Conservation (phyloP, 1,140 invertebrate genomes). For the Cydia pomonella region DNA sequence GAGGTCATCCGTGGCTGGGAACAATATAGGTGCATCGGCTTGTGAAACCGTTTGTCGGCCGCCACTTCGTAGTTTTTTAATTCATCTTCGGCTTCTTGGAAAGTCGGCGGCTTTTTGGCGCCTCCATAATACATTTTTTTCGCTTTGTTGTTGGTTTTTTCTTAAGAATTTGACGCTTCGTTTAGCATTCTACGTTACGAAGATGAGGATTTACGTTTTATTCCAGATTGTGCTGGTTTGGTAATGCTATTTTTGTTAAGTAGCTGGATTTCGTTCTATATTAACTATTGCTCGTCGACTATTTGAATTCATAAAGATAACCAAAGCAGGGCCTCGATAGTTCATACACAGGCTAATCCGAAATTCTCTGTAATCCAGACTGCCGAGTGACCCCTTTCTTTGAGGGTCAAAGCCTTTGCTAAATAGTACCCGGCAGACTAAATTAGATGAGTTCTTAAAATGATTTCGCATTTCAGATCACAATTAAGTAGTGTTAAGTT, state of each 20-base stretch:
- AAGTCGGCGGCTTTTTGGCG: slow-evolving; percentile 73
- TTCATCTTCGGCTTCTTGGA: slow-evolving; percentile 68
- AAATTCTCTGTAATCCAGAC: no score
- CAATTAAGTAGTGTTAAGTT: no score
- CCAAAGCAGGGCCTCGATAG: no score
- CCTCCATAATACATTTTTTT: slow-evolving; percentile 57
- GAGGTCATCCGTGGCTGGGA: slow-evolving; percentile 28
- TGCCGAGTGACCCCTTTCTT: no score
- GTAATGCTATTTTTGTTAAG: neutral
- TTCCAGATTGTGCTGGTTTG: slow-evolving; percentile 29
- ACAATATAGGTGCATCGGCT: slow-evolving; percentile 68
- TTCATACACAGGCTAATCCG: no score
- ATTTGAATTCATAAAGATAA: no score
- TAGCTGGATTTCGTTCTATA: neutral
- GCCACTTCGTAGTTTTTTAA: slow-evolving; percentile 64
- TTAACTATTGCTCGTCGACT: no score
- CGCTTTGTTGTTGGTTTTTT: slow-evolving; percentile 34
- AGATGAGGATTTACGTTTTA: slow-evolving; percentile 14
- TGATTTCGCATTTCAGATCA: no score
- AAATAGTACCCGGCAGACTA: no score
- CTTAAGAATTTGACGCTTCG: slow-evolving; percentile 49
- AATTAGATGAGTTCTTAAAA: no score
- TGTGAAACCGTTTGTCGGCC: slow-evolving; percentile 70
- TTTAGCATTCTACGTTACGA: slow-evolving; percentile 15
- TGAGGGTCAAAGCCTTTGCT: no score